Conservation (phyloP, 2,797 vertebrate species). For the Pipistrellus pygmaeus region DNA sequence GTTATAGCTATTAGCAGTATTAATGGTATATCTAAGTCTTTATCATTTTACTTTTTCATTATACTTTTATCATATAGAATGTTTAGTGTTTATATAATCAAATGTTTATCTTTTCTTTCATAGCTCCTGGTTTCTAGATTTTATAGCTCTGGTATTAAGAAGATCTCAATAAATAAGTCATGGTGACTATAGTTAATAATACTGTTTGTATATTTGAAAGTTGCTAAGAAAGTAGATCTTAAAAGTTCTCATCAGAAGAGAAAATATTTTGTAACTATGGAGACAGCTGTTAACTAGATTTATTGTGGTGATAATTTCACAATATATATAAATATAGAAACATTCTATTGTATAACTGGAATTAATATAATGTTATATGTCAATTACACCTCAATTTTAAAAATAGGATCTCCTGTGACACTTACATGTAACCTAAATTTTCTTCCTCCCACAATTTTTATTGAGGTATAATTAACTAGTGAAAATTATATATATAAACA, state of each 20-base stretch:
- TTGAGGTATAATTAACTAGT: background rate
- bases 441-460: background rate
- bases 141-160: background rate
- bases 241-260: background rate
- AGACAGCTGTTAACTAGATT: background rate
- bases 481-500: background rate
- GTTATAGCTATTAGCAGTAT: background rate
- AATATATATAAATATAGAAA: constrained; percentile 1
- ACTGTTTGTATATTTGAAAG: background rate
- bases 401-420: background rate
- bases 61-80: background rate
- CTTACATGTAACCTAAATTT: background rate
- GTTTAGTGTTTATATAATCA: background rate
- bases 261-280: background rate
- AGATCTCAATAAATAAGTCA: background rate
- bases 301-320: background rate
- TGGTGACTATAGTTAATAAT: background rate
- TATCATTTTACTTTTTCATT: background rate
- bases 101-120: background rate
- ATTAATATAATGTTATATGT: background rate
- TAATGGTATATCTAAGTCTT: background rate
- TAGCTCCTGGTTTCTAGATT: background rate
- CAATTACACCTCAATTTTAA: background rate
- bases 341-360: background rate
- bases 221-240: background rate